A percentile compares a stretch with the other conserved stretches of the same genome.
Conservation (phyloP, 2,113 vertebrate species). For the Oreotrochilus melanogaster region DNA sequence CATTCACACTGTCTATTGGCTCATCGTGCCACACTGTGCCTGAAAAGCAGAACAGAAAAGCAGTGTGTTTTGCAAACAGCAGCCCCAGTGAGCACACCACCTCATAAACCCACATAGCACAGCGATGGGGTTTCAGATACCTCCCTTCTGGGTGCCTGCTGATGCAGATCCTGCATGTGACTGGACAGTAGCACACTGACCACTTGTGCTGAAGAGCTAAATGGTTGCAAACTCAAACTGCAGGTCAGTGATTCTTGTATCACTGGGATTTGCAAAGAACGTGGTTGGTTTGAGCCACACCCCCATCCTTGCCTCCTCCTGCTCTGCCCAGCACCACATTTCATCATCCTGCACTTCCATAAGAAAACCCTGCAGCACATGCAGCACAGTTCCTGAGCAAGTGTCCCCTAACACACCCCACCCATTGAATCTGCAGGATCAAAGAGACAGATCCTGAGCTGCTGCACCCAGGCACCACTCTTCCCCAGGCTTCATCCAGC, state of each 20-base stretch:
- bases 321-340: neutral
- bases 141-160: neutral
- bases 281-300: neutral
- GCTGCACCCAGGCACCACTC: neutral
- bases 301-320: neutral
- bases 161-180: fast-evolving
- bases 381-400: neutral
- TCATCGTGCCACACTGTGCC: neutral
- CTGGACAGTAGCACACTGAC: neutral
- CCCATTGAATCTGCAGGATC: neutral
- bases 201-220: neutral
- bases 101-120: neutral
- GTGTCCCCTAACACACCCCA: neutral
- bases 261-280: neutral
- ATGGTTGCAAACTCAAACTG: neutral
- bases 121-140: neutral
- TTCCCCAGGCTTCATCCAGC: neutral
- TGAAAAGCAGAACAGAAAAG: neutral
- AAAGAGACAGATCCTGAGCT: neutral
- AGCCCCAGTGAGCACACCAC: neutral
- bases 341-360: neutral
- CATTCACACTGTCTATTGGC: neutral
- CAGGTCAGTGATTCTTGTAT: neutral
- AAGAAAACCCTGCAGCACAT: neutral
- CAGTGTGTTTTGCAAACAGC: neutral